These are phyloP conservation scores for Drosophila greeni DNA, from an alignment of 2,888 invertebrate genomes.

Conservation along the genomic window DNA sequence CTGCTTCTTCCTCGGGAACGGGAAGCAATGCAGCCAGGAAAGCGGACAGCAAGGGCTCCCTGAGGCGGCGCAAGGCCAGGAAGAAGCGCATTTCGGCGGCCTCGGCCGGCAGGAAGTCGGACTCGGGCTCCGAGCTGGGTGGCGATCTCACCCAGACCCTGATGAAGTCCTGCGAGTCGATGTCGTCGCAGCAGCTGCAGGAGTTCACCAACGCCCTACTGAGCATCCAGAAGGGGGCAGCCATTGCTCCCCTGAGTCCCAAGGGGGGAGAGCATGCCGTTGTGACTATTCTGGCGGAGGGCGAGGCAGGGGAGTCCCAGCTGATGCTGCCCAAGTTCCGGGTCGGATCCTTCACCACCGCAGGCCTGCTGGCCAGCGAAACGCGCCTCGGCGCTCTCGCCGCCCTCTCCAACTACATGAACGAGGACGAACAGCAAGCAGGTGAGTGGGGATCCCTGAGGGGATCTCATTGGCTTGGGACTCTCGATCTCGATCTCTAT, in stretches of 20 bases:
- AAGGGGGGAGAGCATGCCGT: slow-evolving; percentile 29
- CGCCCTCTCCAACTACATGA: slow-evolving; percentile 78
- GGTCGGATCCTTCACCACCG: slow-evolving; percentile 81
- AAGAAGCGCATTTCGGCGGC: slow-evolving; percentile 75
- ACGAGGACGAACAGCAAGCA: slow-evolving; percentile 76
- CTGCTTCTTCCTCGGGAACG: slow-evolving; percentile 66
- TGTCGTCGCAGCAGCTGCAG: slow-evolving; percentile 82
- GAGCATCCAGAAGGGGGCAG: slow-evolving; percentile 55
- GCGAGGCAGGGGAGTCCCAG: slow-evolving; percentile 79
- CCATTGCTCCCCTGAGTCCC: slow-evolving; percentile 29
- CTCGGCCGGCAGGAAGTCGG: slow-evolving; percentile 78
- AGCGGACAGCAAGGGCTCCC: slow-evolving; percentile 78
- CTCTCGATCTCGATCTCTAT: slow-evolving; percentile 24
- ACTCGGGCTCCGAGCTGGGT: slow-evolving; percentile 81
- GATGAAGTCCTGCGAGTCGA: slow-evolving; percentile 80
- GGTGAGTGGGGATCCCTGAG: slow-evolving; percentile 58
- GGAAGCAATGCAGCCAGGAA: slow-evolving; percentile 67
- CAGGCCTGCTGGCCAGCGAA: slow-evolving; percentile 75
- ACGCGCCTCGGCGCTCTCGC: slow-evolving; percentile 78
- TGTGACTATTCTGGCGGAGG: slow-evolving; percentile 34
- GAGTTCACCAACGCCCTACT: slow-evolving; percentile 81
- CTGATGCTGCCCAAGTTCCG: slow-evolving; percentile 83
- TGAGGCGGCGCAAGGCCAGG: slow-evolving; percentile 77
- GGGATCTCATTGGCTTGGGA: too few relatives aligned
- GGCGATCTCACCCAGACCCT: slow-evolving; percentile 77